These are phyloP conservation scores for Phalacrocorax aristotelis DNA, from an alignment of 2,113 vertebrate species.

Conservation along the genomic window DNA sequence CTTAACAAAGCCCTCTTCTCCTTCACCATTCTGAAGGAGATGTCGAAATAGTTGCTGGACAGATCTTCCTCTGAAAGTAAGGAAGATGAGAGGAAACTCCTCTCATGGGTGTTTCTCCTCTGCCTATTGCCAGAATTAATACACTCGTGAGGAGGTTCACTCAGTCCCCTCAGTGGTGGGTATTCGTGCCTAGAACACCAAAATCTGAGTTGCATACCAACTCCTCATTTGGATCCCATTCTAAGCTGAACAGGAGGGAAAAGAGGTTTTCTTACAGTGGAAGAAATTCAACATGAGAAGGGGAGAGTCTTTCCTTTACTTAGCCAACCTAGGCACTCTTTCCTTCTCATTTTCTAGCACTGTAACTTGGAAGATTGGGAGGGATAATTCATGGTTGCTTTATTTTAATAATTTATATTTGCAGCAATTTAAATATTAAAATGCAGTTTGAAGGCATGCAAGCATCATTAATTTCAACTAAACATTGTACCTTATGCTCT, in stretches of 20 bases:
- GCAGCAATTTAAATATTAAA: conserved; percentile 33
- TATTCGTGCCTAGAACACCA: neutral
- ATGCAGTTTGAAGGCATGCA: neutral
- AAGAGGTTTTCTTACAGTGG: neutral
- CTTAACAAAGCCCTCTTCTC: neutral
- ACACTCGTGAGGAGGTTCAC: neutral
- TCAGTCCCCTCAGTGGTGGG: neutral
- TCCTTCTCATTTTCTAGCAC: neutral
- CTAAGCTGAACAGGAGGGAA: neutral
- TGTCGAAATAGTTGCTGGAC: neutral
- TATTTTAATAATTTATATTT: conserved; percentile 17
- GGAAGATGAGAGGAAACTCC: neutral
- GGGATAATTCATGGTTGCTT: neutral
- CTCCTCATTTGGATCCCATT: neutral
- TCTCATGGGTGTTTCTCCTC: neutral
- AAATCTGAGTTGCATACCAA: neutral
- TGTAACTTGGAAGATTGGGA: neutral
- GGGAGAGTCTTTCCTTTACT: neutral
- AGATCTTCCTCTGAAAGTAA: neutral
- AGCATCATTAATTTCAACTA: conserved; percentile 1
- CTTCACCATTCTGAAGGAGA: neutral
- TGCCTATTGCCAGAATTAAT: neutral
- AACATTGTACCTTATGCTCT: neutral
- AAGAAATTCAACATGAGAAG: neutral
- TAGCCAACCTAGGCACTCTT: neutral